These are phyloP conservation scores for Anoplophora glabripennis DNA, from an alignment of 1,140 invertebrate species.

Conservation along the genomic window DNA sequence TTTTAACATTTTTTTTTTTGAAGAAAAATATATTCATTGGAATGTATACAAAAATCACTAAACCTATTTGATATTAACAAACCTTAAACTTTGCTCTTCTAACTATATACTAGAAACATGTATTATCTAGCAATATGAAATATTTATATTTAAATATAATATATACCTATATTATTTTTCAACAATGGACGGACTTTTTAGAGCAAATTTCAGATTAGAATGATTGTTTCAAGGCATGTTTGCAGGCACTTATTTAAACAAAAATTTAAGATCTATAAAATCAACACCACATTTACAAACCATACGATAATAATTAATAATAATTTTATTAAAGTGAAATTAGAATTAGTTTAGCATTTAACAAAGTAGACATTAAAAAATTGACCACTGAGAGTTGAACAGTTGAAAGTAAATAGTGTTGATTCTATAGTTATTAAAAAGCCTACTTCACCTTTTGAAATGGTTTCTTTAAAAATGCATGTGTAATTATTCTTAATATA, in stretches of 20 bases:
- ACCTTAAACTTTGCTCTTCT: not conserved
- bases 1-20: too few species aligned
- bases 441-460: too few species aligned
- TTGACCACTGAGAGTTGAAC: too few species aligned
- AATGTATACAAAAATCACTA: not conserved
- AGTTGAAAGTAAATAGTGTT: too few species aligned
- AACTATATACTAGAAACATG: not conserved
- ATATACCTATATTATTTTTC: constrained; percentile 14
- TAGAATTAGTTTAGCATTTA: not conserved
- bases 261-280: not conserved
- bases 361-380: too few species aligned
- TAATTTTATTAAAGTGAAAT: not conserved
- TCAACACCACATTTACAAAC: not conserved
- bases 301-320: not conserved
- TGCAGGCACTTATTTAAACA: not conserved
- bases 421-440: too few species aligned
- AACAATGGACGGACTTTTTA: constrained; percentile 19
- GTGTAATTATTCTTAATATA: too few species aligned
- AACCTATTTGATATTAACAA: not conserved
- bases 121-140: not conserved
- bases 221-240: not conserved
- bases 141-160: constrained; percentile 6
- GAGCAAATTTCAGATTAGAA: constrained; percentile 15
- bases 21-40: too few species aligned
- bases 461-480: too few species aligned